Base-by-base conservation (phyloP, 2,113 vertebrate genomes). In the Protomyctophum bolini region DNA sequence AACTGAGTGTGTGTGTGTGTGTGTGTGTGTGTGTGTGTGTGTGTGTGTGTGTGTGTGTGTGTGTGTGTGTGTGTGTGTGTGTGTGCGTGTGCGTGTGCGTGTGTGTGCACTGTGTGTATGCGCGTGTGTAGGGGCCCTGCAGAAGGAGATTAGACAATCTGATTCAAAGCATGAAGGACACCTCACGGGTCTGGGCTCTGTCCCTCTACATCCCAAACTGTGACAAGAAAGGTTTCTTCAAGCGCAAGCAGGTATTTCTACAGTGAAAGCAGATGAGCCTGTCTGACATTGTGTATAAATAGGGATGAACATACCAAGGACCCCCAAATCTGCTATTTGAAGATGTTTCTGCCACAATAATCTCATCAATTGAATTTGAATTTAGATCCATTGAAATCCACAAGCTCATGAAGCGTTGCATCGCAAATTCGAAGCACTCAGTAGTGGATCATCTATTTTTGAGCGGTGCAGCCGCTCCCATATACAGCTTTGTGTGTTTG, bases 181-280 rank as follows among this genome's bases (percentile, higher is more conserved):
- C 94, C 41, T 91, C 92, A 10, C 91, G 94, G 57, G 94, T 99
- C 83, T 91, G 96, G 56, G 94, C 96, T 49, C 92, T 96, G 0
- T 94, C 96, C 0, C 92, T 99, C 73, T 96, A 99, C 76, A 91
- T 99, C 76, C 98, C 98, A 74, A 99, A 99, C 92, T 99, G 98
- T 0, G 98, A 99, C 92, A 96, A 95, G 78, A 98, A 97, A 80
- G 98, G 98, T 33, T 98, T 98, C 91, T 99, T 96, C 92, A 99
- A 99, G 87, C 96, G 96, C 83, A 98, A 98, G 91, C 98, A 99
- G 95, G 98, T 98, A 87, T 41, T 41, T 41, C 33, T 41, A 41
- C 33, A 3, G 33, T 41, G 33, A 41, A 41, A 41, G 33, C 33
- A 41, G 5, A 41, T 41, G 33, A 41, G 1, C 33, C 33, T 41